Evolutionary conservation across 2,113 vertebrate species (phyloP), one percentile per base, ranked within the genome.

Genomic region (Boleophthalmus pectinirostris): DNA sequence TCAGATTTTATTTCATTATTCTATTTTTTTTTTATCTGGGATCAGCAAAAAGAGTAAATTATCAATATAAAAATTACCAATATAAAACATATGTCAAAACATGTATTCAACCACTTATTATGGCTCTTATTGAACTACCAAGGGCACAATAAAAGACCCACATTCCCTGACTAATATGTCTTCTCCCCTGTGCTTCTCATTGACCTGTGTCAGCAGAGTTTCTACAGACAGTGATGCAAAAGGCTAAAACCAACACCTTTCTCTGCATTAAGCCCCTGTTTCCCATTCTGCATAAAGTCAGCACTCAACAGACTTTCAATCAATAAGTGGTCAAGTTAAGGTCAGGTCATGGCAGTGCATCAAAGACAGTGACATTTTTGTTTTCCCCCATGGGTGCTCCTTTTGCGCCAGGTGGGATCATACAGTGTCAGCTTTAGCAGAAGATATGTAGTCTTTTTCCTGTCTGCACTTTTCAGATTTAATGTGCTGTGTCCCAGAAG

Each of bases 261-360:
- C 70, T 78, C 83, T 33, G 73, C 78, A 70, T 68, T 24, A 61
- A 78, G 69, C 43, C 63, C 29, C 49, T 46, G 63, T 77, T 82
- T 63, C 69, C 66, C 77, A 73, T 83, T 87, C 82, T 91, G 85
- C 81, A 83, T 84, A 67, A 75, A 88, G 79, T 81, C 84, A 86
- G 79, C 82, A 79, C 78, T 81, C 81, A 75, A 78, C 81, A 78
- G 72, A 57, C 70, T 18, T 3, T 45, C 33, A 49, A 87, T 89
- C 88, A 81, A 86, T 88, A 80, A 60, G 72, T 16, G 68, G 82
- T 82, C 84, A 78, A 68, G 83, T 83, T 78, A 80, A 87, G 56
- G 82, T 85, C 38, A 66, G 68, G 70, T 69, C 83, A 24, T 7
- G 74, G 80, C 69, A 77, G 77, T 87, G 77, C 75, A 85, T 87